A percentile compares a stretch with the other conserved stretches of the same genome.
Evolutionary conservation across 2,797 vertebrate species (phyloP).

Genomic region (Melanotaenia maccullochi): DNA sequence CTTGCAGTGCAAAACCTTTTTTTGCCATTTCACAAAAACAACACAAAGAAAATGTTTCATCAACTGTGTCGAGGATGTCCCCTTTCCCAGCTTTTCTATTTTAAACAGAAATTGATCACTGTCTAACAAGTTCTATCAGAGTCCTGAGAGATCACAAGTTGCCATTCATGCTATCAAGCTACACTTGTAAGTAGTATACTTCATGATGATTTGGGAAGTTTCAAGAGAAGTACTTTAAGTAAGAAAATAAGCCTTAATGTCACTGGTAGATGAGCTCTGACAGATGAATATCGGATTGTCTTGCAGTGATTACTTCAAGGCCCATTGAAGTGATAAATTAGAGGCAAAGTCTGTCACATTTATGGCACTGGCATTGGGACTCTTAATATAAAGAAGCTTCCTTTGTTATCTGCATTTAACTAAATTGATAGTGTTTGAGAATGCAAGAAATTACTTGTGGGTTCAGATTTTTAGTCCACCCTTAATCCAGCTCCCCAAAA

Average conservation of each 20-base stretch:
- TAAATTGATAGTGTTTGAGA: slow-evolving; percentile 32
- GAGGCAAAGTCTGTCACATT: slow-evolving; percentile 29
- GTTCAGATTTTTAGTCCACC: slow-evolving; percentile 3
- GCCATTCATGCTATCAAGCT: slow-evolving; percentile 31
- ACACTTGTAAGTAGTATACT: slow-evolving; percentile 59
- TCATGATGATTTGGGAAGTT: slow-evolving; percentile 49
- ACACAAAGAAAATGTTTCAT: slow-evolving; percentile 62
- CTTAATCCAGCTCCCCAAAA: slow-evolving; percentile 28
- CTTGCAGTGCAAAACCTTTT: slow-evolving; percentile 47
- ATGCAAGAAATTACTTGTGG: slow-evolving; percentile 5
- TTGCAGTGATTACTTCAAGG: slow-evolving; percentile 24
- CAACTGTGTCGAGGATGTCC: slow-evolving; percentile 52
- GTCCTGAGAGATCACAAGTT: slow-evolving; percentile 28
- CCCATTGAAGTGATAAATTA: slow-evolving; percentile 28
- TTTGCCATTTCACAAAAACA: slow-evolving; percentile 62
- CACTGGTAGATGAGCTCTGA: slow-evolving; percentile 57
- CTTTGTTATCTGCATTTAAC: slow-evolving; percentile 30
- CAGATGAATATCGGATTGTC: slow-evolving; percentile 45
- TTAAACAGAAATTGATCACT: slow-evolving; percentile 38
- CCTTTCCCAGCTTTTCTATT: slow-evolving; percentile 48
- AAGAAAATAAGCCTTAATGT: slow-evolving; percentile 75
- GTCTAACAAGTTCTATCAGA: slow-evolving; percentile 46
- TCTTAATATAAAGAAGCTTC: slow-evolving; percentile 52
- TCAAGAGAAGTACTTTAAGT: slow-evolving; percentile 34
- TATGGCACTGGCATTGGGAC: slow-evolving; percentile 69